A percentile compares a stretch with the other conserved stretches of the same genome.
Evolutionary conservation across 2,888 invertebrate species (phyloP).

Genomic region (Graphium colonna): DNA sequence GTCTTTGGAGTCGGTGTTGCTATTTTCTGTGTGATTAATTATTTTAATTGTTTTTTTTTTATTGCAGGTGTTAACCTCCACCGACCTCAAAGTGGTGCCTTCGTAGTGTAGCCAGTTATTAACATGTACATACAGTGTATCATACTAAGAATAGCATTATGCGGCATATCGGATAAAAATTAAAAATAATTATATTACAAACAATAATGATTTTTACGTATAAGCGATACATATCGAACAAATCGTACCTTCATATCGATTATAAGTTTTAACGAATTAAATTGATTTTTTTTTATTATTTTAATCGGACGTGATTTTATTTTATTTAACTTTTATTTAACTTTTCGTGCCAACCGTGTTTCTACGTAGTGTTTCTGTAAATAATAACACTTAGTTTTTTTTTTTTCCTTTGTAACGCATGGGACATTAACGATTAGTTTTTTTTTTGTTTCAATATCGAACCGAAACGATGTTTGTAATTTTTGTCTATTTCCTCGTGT

Average conservation of each 20-base stretch:
- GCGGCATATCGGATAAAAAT: slow-evolving; percentile 46
- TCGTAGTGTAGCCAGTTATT: slow-evolving; percentile 64
- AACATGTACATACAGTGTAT: slow-evolving; percentile 71
- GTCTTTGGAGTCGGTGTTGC: too few species aligned
- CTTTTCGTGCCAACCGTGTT: slow-evolving; percentile 67
- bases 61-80: slow-evolving; percentile 70
- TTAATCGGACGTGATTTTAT: slow-evolving; percentile 26
- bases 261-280: slow-evolving; percentile 41
- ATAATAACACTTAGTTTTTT: slow-evolving; percentile 35
- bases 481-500: slow-evolving; percentile 47
- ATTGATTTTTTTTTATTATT: slow-evolving; percentile 36
- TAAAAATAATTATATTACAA: slow-evolving; percentile 29
- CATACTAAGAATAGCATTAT: slow-evolving; percentile 41
- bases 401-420: slow-evolving; percentile 24
- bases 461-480: slow-evolving; percentile 30
- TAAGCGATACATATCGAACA: slow-evolving; percentile 73
- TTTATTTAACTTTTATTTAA: slow-evolving; percentile 41
- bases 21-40: too few species aligned
- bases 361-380: slow-evolving; percentile 40
- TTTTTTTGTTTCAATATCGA: slow-evolving; percentile 17
- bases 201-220: slow-evolving; percentile 37
- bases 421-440: slow-evolving; percentile 17
- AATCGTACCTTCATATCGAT: slow-evolving; percentile 59
- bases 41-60: slow-evolving; percentile 21
- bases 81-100: slow-evolving; percentile 79